These are phyloP conservation scores for Caenorhabditis remanei DNA, from an alignment of 1,140 invertebrate genomes.

Conservation along the genomic window DNA sequence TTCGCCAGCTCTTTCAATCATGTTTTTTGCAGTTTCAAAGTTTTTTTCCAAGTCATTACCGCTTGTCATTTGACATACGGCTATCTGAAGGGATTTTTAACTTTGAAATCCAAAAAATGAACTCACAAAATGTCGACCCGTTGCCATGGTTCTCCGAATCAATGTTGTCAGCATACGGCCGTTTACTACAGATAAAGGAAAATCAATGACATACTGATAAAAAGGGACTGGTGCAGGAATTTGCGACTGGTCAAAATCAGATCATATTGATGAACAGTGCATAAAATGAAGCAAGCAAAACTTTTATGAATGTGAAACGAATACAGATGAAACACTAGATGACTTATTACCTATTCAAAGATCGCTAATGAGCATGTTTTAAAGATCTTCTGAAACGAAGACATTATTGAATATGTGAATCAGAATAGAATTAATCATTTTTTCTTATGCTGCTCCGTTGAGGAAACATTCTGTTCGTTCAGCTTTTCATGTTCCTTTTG, in stretches of 20 bases:
- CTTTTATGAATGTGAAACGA: neutral
- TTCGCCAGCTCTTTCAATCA: constrained; percentile 71
- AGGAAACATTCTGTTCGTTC: neutral
- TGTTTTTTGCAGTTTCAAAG: constrained; percentile 65
- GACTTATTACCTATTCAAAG: neutral
- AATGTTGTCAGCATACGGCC: constrained; percentile 10
- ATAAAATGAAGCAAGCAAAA: neutral
- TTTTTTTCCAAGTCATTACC: constrained; percentile 73
- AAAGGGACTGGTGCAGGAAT: neutral
- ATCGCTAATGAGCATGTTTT: neutral
- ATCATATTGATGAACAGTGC: neutral
- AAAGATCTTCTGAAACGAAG: neutral
- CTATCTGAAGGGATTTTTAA: constrained; percentile 63
- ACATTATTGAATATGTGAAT: neutral
- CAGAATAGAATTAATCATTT: neutral
- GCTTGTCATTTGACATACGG: constrained; percentile 75
- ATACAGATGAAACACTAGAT: neutral
- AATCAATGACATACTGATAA: neutral
- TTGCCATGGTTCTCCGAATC: constrained; percentile 7
- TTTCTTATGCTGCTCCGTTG: neutral
- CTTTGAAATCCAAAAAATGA: neutral
- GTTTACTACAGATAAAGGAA: neutral
- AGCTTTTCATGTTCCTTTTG: constrained; percentile 35
- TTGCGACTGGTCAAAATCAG: constrained; percentile 17
- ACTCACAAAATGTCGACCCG: constrained; percentile 42